These are phyloP conservation scores for Diaphora mendica DNA, from an alignment of 2,888 invertebrate genomes.

Conservation along the genomic window DNA sequence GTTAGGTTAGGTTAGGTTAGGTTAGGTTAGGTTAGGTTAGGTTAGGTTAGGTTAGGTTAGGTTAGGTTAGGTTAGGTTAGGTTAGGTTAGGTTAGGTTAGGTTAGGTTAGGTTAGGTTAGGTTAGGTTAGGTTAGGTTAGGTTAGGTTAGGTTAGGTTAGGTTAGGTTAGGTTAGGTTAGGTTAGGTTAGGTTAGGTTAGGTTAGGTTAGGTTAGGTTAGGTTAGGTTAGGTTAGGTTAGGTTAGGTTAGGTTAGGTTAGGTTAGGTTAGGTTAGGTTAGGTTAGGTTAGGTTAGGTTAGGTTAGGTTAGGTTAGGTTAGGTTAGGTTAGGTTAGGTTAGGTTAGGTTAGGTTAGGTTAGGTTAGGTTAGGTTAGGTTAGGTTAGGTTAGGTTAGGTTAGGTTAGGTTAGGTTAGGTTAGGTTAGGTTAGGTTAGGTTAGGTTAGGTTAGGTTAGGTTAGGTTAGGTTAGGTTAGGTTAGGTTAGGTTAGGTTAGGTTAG, in stretches of 20 bases:
- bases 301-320: slow-evolving; percentile 31
- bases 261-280: slow-evolving; percentile 30
- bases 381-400: too few relatives aligned
- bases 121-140: too few relatives aligned
- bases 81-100: slow-evolving; percentile 31
- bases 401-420: too few relatives aligned
- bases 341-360: too few relatives aligned
- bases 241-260: slow-evolving; percentile 19
- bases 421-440: too few relatives aligned
- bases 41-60: slow-evolving; percentile 20
- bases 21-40: slow-evolving; percentile 26
- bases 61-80: slow-evolving; percentile 29
- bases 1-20: too few relatives aligned
- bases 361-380: too few relatives aligned
- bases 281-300: slow-evolving; percentile 30
- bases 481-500: slow-evolving; percentile 29
- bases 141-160: too few relatives aligned
- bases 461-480: slow-evolving; percentile 20
- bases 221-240: slow-evolving; percentile 13
- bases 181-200: too few relatives aligned
- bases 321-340: slow-evolving; percentile 16
- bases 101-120: slow-evolving; percentile 28
- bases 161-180: too few relatives aligned
- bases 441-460: slow-evolving; percentile 26
- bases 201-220: too few relatives aligned